Conservation (phyloP, 64 coral and sea anemone genomes). For the Pocillopora damicornis region DNA sequence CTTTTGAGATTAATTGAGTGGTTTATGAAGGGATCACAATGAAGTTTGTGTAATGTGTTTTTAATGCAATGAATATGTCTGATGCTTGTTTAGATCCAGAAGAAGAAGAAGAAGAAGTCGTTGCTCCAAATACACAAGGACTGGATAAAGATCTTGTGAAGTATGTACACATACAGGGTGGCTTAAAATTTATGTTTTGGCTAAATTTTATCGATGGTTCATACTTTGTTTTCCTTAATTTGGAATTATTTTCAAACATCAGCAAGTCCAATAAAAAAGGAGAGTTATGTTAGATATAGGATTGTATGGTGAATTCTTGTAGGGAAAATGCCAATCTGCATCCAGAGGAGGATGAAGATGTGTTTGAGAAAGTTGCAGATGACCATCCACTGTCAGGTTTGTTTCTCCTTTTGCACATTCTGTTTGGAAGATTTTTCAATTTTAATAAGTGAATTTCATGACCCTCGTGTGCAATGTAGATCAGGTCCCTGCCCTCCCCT, state of each 20-base stretch:
- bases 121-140: slow-evolving; percentile 10
- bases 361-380: slow-evolving; percentile 40
- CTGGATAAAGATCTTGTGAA: slow-evolving; percentile 8
- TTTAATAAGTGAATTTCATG: no score
- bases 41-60: not conserved
- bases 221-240: no score
- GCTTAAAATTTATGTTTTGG: not conserved
- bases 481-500: no score
- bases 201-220: not conserved
- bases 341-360: slow-evolving; percentile 23
- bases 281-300: no score
- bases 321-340: slow-evolving; percentile 44
- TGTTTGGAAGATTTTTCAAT: not conserved
- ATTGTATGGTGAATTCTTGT: not conserved
- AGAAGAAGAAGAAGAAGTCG: slow-evolving; percentile 3
- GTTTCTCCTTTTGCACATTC: not conserved
- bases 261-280: no score
- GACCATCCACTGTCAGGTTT: slow-evolving; percentile 38
- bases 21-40: not conserved
- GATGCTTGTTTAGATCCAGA: slow-evolving; percentile 4
- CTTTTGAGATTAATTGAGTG: not conserved
- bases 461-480: no score
- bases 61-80: not conserved
- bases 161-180: not conserved
- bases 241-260: no score